Evolutionary conservation across 2,797 vertebrate species (phyloP), one percentile per base, ranked within the genome.

Genomic region (Periophthalmus magnuspinnatus): DNA sequence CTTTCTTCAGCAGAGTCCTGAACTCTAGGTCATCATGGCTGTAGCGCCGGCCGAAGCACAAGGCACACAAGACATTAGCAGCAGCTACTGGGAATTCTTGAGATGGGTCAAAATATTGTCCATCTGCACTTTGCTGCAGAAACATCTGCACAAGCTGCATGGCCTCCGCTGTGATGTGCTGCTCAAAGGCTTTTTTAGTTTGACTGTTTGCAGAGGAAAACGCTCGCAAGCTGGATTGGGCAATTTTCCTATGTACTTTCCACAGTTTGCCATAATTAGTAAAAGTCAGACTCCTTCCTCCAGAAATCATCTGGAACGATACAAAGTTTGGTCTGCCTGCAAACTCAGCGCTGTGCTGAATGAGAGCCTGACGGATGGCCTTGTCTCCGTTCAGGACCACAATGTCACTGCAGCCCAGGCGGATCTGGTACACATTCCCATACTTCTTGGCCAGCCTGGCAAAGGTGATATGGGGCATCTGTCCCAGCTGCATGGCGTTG

Each of bases 401-500:
- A 0, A 95, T 81, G 13, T 93, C 85, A 10, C 85, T 94, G 66
- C 71, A 61, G 13, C 95, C 95, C 47, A 97, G 90, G 2, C 89
- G 86, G 65, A 96, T 94, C 91, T 95, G 94, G 82, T 95, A 96
- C 68, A 96, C 83, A 24, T 93, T 86, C 9, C 95, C 94, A 5
- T 96, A 97, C 59, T 92, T 94, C 59, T 90, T 86, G 0, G 94
- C 93, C 50, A 96, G 76, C 45, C 60, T 90, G 55, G 87, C 76
- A 14, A 96, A 94, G 3, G 94, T 91, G 77, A 94, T 88, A 84
- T 96, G 95, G 6, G 95, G 95, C 92, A 95, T 91, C 72, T 91
- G 93, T 47, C 95, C 95, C 76, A 96, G 91, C 84, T 96, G 94
- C 93, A 95, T 92, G 70, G 83, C 94, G 13, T 96, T 96, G 50